A percentile compares a stretch with the other conserved stretches of the same genome.
Conservation (phyloP, 2,797 vertebrate species). For the Emydoidea blandingii region DNA sequence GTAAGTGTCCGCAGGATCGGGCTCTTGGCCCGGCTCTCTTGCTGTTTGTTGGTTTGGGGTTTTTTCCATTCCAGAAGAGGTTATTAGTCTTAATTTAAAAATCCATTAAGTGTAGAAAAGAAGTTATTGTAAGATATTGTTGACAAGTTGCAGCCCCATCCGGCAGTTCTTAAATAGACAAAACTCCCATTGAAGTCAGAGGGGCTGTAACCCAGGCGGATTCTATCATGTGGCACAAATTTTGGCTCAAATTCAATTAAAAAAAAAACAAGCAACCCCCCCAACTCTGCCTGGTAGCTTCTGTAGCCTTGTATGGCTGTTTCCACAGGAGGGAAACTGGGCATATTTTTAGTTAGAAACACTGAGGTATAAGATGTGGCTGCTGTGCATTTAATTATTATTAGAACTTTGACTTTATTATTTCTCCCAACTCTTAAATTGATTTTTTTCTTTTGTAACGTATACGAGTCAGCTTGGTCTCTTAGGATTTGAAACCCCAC, state of each 20-base stretch:
- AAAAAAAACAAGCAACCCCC: neutral
- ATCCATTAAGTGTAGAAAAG: rapidly evolving
- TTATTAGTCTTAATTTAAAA: rapidly evolving
- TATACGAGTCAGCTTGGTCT: neutral
- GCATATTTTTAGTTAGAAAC: neutral
- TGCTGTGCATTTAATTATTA: neutral
- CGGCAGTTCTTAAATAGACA: neutral
- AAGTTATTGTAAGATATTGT: rapidly evolving
- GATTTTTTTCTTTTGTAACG: neutral
- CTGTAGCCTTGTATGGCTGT: neutral
- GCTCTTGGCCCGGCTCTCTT: neutral
- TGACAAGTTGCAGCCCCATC: neutral
- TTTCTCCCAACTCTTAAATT: neutral
- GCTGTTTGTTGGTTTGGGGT: neutral
- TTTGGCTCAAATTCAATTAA: neutral
- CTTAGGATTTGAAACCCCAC: neutral
- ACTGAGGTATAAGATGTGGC: no score
- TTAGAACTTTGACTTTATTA: neutral
- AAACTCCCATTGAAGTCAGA: neutral
- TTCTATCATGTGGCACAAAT: neutral
- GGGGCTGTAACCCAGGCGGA: neutral
- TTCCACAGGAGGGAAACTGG: neutral
- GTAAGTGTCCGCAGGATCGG: neutral
- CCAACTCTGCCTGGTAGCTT: no score
- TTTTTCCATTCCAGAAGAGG: rapidly evolving